Conservation (phyloP, 2,113 vertebrate species). For the Paratilapia polleni region DNA sequence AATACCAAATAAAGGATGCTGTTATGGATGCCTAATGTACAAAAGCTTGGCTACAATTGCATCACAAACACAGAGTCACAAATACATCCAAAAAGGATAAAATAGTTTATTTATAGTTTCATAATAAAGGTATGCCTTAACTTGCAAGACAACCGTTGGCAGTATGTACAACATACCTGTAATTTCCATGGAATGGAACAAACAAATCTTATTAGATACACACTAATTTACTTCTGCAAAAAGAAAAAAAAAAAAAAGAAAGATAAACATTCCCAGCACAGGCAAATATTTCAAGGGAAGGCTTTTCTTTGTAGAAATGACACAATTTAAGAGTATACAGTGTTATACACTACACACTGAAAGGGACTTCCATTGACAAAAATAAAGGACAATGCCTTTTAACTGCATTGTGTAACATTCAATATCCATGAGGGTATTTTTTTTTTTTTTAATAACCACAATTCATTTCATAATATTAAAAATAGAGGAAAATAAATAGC, state of each 20-base stretch:
- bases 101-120: conserved; percentile 97
- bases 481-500: conserved; percentile 63
- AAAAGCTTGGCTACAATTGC: neutral
- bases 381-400: conserved; percentile 68
- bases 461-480: conserved; percentile 57
- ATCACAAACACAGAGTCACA: conserved; percentile 38
- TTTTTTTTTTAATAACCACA: conserved; percentile 33
- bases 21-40: neutral
- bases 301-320: conserved; percentile 72
- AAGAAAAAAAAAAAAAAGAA: conserved; percentile 54
- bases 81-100: conserved; percentile 86
- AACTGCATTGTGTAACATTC: conserved; percentile 78
- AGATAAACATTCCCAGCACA: conserved; percentile 73
- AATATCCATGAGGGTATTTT: conserved; percentile 65
- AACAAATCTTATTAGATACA: conserved; percentile 84
- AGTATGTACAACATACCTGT: conserved; percentile 99
- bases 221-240: conserved; percentile 78
- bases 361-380: conserved; percentile 69
- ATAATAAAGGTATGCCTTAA: conserved; percentile 97
- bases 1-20: neutral
- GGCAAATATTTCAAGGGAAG: conserved; percentile 71
- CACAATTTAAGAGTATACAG: conserved; percentile 76
- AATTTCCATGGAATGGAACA: conserved; percentile 92
- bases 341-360: conserved; percentile 78
- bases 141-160: conserved; percentile 95